Percentiles rank a stretch among this genome's conserved stretches.
Evolutionary conservation across 2,888 invertebrate genomes (phyloP).

Genomic region (Meiosimyza platycephala): DNA sequence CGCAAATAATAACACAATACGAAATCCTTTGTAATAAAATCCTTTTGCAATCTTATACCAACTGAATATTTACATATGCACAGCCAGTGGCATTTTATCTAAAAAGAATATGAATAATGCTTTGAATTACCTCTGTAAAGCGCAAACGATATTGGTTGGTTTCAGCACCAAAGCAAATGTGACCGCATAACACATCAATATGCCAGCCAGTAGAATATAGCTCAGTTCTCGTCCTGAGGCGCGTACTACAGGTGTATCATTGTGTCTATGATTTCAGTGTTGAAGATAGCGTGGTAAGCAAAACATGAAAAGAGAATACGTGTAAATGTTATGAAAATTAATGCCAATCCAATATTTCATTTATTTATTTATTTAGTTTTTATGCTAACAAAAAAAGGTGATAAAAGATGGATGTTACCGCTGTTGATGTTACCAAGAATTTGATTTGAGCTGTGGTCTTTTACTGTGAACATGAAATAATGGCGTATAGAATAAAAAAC

Average conservation of each 20-base stretch:
- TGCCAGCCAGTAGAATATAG: slow-evolving; percentile 90
- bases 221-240: slow-evolving; percentile 92
- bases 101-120: not conserved
- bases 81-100: too few relatives aligned
- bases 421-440: not conserved
- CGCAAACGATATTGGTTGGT: slow-evolving; percentile 88
- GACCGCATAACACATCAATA: slow-evolving; percentile 90
- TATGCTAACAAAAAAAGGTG: not conserved
- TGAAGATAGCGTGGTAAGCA: not conserved
- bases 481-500: too few relatives aligned
- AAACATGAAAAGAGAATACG: not conserved
- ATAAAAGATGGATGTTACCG: not conserved
- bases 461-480: too few relatives aligned
- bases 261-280: slow-evolving; percentile 70
- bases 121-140: slow-evolving; percentile 86
- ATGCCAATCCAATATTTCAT: not conserved
- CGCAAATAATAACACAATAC: too few relatives aligned
- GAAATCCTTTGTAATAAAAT: too few relatives aligned
- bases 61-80: too few relatives aligned
- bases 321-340: slow-evolving; percentile 14
- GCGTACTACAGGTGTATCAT: slow-evolving; percentile 96
- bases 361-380: not conserved
- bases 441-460: too few relatives aligned
- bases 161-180: slow-evolving; percentile 91
- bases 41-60: too few relatives aligned